Base-by-base conservation (phyloP, 1,140 invertebrate species). In the Vanessa tameamea region DNA sequence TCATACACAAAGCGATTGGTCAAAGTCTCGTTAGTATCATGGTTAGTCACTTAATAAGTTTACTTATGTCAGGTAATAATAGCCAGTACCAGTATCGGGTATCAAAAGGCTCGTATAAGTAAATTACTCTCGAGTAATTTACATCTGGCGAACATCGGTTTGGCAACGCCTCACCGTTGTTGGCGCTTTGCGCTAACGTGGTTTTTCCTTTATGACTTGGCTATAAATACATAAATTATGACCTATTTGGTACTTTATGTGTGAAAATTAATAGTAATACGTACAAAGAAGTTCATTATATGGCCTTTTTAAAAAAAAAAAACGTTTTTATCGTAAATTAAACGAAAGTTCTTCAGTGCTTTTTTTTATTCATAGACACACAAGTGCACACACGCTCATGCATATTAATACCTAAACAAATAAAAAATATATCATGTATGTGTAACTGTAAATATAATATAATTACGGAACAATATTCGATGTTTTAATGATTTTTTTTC, bases 121-220 rank as follows among this genome's bases (percentile, higher is more conserved):
- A 73, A 78, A 78, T 81, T 76, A 77, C 68, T 70, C 76, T 67
- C 73, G 67, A 74, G 72, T 76, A 74, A 74, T 75, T 74, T 72
- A 76, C 79, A 80, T 76, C 77, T 75, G 79, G 79, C 73, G 77
- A 70, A 75, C 79, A 75, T 72, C 48, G 79, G 77, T 81, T 81
- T 81, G 72, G 72, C 73, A 75, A 75, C 73, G 67, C 73, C 63
- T 69, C 67, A 68, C 73, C 69, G 76, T 81, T 75, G 77, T 78
- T 73, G 73, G 70, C 72, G 76, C 64, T 80, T 71, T 65, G 64
- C 67, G 79, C 77, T 78, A 75, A 77, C 75, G 77, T 64, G 79
- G 77, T 81, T 81, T 81, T 78, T 81, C 77, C 68, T 77, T 79
- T 81, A 81, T 77, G 71, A 71, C 64, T 69, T 16, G 70, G 72